Conservation (phyloP, 2,888 invertebrate species). For the Tanypteryx hageni region DNA sequence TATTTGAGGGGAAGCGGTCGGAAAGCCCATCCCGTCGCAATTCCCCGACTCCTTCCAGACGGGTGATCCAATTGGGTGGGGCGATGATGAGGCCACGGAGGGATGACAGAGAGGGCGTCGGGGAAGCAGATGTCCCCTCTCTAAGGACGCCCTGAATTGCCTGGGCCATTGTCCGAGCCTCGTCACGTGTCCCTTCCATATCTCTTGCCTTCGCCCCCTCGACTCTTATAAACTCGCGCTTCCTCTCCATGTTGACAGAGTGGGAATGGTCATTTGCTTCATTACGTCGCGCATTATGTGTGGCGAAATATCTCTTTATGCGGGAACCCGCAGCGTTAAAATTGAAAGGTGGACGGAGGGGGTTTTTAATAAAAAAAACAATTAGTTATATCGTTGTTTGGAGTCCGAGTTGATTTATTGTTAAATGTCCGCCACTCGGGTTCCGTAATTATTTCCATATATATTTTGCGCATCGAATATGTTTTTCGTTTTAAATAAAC, state of each 20-base stretch:
- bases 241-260: background rate
- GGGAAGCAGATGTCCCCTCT: background rate
- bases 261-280: background rate
- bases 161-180: background rate
- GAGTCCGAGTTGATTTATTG: too few relatives aligned
- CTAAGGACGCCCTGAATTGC: background rate
- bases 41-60: slow-evolving; percentile 15
- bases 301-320: too few relatives aligned
- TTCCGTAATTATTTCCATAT: too few relatives aligned
- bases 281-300: background rate
- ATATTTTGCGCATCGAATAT: too few relatives aligned
- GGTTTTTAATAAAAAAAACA: too few relatives aligned
- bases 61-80: slow-evolving; percentile 11
- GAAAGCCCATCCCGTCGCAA: slow-evolving; percentile 12
- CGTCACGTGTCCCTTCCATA: too few relatives aligned
- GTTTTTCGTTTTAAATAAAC: too few relatives aligned
- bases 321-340: too few relatives aligned
- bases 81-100: background rate
- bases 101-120: background rate
- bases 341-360: too few relatives aligned
- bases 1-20: background rate
- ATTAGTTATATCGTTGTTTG: too few relatives aligned
- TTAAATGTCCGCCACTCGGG: too few relatives aligned
- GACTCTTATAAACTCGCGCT: background rate
- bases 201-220: background rate